A percentile compares a stretch with the other conserved stretches of the same genome.
phyloP scores from a whole-genome alignment of 2,888 invertebrate species.

The Gymnosoma rotundatum region DNA sequence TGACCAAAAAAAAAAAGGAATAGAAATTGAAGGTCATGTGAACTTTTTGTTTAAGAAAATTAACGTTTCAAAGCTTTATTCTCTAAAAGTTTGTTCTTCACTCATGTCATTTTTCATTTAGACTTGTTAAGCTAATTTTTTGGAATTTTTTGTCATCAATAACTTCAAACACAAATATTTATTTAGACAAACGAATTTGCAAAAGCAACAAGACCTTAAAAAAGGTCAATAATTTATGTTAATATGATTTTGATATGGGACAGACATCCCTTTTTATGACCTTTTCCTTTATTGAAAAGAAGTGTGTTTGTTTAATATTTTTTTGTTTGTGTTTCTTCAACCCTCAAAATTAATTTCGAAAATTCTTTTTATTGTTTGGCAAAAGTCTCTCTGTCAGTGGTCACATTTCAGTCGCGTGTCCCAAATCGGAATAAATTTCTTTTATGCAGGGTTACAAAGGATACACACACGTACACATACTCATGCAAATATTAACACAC shows the following conservation, averaged over 20 bases:
- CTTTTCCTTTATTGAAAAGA: slow-evolving; percentile 6
- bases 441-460: slow-evolving; percentile 28
- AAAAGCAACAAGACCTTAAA: slow-evolving; percentile 39
- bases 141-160: slow-evolving; percentile 14
- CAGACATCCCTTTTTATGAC: slow-evolving; percentile 62
- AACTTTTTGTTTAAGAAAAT: slow-evolving; percentile 35
- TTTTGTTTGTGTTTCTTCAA: slow-evolving; percentile 19
- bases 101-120: slow-evolving; percentile 1
- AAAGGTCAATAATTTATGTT: slow-evolving; percentile 67
- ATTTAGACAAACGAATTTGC: slow-evolving; percentile 46
- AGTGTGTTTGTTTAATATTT: neutral
- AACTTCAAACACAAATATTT: slow-evolving; percentile 44
- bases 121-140: slow-evolving; percentile 21
- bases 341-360: slow-evolving; percentile 27
- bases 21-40: slow-evolving; percentile 67
- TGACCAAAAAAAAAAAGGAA: neutral
- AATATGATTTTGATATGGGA: slow-evolving; percentile 68
- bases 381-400: slow-evolving; percentile 43
- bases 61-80: neutral
- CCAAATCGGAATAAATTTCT: slow-evolving; percentile 70
- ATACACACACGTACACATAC: neutral
- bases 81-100: neutral
- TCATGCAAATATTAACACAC: neutral
- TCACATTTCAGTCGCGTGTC: slow-evolving; percentile 73
- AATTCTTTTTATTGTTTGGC: neutral